Percentiles rank a stretch among this genome's conserved stretches.
Evolutionary conservation across 2,797 vertebrate genomes (phyloP).

Genomic region (Knipowitschia caucasica): DNA sequence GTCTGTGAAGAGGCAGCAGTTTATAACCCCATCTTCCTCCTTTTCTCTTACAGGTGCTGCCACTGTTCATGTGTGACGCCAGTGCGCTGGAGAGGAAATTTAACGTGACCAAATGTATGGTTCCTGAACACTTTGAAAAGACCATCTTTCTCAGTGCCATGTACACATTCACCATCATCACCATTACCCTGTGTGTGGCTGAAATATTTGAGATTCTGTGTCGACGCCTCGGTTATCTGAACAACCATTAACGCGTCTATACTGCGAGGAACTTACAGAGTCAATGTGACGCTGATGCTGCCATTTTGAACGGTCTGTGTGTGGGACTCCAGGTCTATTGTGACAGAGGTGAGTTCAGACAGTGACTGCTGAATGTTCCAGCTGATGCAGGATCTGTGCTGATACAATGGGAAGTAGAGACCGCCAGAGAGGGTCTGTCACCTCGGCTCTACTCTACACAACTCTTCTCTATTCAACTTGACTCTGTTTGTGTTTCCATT

Average conservation of each 20-base stretch:
- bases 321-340: conserved; percentile 31
- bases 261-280: conserved; percentile 5
- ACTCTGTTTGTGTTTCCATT: too few relatives aligned
- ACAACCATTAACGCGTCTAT: conserved; percentile 64
- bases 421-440: conserved; percentile 39
- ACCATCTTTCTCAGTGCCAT: conserved; percentile 89
- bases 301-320: conserved; percentile 24
- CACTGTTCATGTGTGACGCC: conserved; percentile 80
- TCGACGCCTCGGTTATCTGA: conserved; percentile 79
- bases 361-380: conserved; percentile 29
- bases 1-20: background rate
- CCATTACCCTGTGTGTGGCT: conserved; percentile 79
- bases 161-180: conserved; percentile 89
- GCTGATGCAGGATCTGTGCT: conserved; percentile 11
- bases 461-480: too few relatives aligned
- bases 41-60: conserved; percentile 67
- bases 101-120: conserved; percentile 81
- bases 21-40: background rate
- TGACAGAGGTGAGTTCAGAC: conserved; percentile 25
- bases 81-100: conserved; percentile 76
- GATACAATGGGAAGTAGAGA: conserved; percentile 38
- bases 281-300: conserved; percentile 8
- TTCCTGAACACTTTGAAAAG: conserved; percentile 90
- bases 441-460: too few relatives aligned
- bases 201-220: conserved; percentile 87